phyloP scores from a whole-genome alignment of 1,140 invertebrate genomes.

The Hypsibius dujardini region DNA sequence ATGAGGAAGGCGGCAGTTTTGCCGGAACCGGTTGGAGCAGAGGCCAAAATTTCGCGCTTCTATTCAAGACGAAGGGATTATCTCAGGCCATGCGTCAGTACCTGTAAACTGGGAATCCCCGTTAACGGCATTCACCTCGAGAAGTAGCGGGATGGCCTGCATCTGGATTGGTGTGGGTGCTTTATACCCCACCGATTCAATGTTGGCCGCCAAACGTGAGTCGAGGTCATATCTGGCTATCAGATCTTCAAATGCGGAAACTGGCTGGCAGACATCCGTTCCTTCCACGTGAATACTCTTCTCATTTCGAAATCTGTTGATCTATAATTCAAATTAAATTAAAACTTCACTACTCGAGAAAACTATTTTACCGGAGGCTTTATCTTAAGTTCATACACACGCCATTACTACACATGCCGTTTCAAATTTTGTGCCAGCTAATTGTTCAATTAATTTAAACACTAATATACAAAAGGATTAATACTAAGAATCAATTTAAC shows the following conservation, averaged over 20 bases:
- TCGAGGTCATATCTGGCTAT: constrained; percentile 39
- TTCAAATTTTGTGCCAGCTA: no score
- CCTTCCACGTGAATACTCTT: constrained; percentile 58
- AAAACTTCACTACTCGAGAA: no score
- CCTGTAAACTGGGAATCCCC: no score
- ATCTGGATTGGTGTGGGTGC: constrained; percentile 81
- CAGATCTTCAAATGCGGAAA: constrained; percentile 49
- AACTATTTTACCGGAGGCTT: no score
- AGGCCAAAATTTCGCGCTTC: constrained; percentile 67
- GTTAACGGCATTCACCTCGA: constrained; percentile 46
- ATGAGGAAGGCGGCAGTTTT: constrained; percentile 71
- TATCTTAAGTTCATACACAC: no score
- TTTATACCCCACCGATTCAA: constrained; percentile 51
- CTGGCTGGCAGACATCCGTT: constrained; percentile 51
- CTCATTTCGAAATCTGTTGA: constrained; percentile 52
- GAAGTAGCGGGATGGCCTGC: constrained; percentile 73
- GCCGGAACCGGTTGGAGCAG: constrained; percentile 75
- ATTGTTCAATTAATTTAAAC: no score
- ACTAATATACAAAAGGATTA: no score
- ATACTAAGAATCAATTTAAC: no score
- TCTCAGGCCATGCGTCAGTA: not conserved
- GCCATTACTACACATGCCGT: no score
- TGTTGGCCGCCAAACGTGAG: constrained; percentile 48
- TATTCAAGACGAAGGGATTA: constrained; percentile 30
- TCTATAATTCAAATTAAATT: no score